Evolutionary conservation across 2,113 vertebrate genomes (phyloP), one percentile per base, ranked within the genome.

Genomic region (Pluvialis apricaria): DNA sequence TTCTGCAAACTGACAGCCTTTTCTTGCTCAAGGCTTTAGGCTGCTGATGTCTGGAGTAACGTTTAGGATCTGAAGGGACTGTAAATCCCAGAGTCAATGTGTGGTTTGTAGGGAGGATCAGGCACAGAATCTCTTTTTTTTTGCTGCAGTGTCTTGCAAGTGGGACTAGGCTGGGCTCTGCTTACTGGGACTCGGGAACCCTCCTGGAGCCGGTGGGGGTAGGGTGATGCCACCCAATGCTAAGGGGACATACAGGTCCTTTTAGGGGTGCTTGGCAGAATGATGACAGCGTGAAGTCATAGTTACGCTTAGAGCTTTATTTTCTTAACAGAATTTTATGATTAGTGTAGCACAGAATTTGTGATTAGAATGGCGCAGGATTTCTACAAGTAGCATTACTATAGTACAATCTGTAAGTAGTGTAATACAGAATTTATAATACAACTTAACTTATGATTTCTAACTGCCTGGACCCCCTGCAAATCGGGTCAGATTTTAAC

Each of bases 21-120:
- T 92, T 71, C 82, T 92, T 75, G 73, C 88, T 94, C 76, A 49
- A 49, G 72, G 80, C 82, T 95, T 96, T 70, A 78, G 81, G 7
- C 47, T 82, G 79, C 86, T 88, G 91, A 36, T 94, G 80, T 80
- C 82, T 83, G 71, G 88, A 73, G 86, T 58, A 70, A 88, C 20
- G 47, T 62, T 86, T 80, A 73, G 76, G 76, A 83, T 90, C 79
- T 70, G 86, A 93, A 93, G 82, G 80, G 68, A 77, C 80, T 90
- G 42, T 80, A 80, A 88, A 94, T 95, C 90, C 71, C 36, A 13
- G 51, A 83, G 68, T 78, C 60, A 25, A 5, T 79, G 79, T 90
- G 75, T 76, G 81, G 62, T 61, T 92, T 86, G 71, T 69, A 38
- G 79, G 79, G 75, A 90, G 75, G 45, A 71, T 76, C 57, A 87